phyloP scores from a whole-genome alignment of 2,797 vertebrate genomes.

The Hippopotamyrus pictus region DNA sequence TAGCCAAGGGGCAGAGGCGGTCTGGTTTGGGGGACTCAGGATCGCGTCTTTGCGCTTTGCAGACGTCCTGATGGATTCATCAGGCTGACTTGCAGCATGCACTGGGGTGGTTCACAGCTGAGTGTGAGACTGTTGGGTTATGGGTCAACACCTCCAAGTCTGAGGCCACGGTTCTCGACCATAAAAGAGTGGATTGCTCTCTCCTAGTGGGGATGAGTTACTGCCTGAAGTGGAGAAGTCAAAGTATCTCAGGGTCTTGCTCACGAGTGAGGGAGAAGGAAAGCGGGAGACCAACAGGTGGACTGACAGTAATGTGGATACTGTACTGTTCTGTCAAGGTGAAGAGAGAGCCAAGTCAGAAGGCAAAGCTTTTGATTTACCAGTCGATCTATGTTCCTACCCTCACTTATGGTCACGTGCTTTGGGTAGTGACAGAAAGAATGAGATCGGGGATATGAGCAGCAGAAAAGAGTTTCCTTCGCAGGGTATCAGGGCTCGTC shows the following conservation, averaged over 20 bases:
- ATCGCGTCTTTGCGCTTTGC: neutral
- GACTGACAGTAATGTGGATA: neutral
- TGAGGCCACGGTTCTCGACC: too few relatives aligned
- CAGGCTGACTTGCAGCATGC: neutral
- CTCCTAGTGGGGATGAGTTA: neutral
- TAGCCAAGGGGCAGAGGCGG: neutral
- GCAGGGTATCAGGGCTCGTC: neutral
- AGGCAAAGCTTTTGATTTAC: neutral
- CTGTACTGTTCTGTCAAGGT: neutral
- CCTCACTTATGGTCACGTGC: neutral
- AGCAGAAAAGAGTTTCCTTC: neutral
- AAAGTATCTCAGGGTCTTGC: too few relatives aligned
- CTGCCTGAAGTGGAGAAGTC: neutral
- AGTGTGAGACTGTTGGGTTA: too few relatives aligned
- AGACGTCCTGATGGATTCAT: neutral
- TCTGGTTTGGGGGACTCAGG: neutral
- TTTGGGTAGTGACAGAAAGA: neutral
- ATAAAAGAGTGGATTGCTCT: neutral
- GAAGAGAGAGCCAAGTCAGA: neutral
- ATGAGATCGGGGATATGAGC: neutral
- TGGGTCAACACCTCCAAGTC: too few relatives aligned
- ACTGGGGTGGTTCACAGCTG: too few relatives aligned
- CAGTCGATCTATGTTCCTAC: neutral
- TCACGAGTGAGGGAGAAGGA: neutral
- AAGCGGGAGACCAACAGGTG: neutral